A percentile compares a stretch with the other conserved stretches of the same genome.
Conservation (phyloP, 2,113 vertebrate species). For the Siniperca knerii region DNA sequence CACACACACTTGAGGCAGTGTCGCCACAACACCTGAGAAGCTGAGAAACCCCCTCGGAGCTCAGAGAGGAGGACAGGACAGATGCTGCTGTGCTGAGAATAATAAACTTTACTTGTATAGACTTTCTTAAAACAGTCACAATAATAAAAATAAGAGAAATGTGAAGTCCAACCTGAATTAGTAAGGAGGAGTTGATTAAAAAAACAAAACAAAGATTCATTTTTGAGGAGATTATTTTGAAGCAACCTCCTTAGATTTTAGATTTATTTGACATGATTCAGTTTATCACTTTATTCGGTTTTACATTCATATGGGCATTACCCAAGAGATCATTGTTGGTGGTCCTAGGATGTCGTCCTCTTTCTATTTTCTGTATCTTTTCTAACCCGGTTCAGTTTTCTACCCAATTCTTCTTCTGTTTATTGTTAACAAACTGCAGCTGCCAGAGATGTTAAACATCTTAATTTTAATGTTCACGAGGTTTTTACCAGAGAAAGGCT, state of each 20-base stretch:
- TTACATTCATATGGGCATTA: background rate
- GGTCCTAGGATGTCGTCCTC: background rate
- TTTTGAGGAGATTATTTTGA: no score
- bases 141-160: background rate
- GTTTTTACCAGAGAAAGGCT: no score
- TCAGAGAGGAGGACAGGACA: background rate
- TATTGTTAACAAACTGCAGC: background rate
- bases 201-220: no score
- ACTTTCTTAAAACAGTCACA: background rate
- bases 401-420: no score
- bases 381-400: no score
- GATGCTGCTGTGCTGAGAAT: background rate
- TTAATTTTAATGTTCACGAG: no score
- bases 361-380: background rate
- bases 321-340: background rate
- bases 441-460: no score
- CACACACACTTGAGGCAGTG: conserved; percentile 50
- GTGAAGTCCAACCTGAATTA: no score
- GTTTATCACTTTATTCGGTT: background rate
- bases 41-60: conserved; percentile 52
- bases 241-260: no score
- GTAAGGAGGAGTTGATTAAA: background rate
- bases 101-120: background rate
- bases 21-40: conserved; percentile 48
- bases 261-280: no score